Base-by-base conservation (phyloP, 2,113 vertebrate species). In the Murina feae region DNA sequence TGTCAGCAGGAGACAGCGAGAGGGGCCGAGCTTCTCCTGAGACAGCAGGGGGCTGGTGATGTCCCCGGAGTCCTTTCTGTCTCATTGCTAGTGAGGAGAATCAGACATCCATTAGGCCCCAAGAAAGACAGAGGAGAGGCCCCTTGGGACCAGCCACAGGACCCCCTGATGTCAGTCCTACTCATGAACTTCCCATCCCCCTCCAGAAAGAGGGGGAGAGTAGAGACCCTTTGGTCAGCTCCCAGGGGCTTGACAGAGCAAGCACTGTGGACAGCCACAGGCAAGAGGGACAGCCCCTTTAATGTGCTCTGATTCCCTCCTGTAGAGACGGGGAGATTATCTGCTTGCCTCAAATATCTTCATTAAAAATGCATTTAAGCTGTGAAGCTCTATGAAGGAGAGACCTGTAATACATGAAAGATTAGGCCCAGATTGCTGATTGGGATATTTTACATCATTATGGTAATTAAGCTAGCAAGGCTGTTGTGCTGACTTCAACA, bases 371-470 rank as follows among this genome's bases (percentile, higher is more conserved):
- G 98, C 98, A 98, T 98, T 98, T 98, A 97, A 98, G 98, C 98
- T 97, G 97, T 97, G 95, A 96, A 98, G 96, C 97, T 93, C 97
- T 97, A 96, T 0, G 81, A 98, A 98, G 97, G 94, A 98, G 97
- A 98, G 98, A 98, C 98, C 98, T 98, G 98, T 98, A 98, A 98
- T 98, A 98, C 98, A 98, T 98, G 98, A 98, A 98, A 98, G 98
- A 98, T 98, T 98, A 98, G 98, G 98, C 98, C 98, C 98, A 98
- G 98, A 98, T 98, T 98, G 98, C 98, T 98, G 98, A 98, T 98
- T 98, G 98, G 98, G 98, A 98, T 98, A 97, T 98, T 98, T 98
- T 98, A 98, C 97, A 98, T 98, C 98, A 98, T 98, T 98, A 98
- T 98, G 98, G 98, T 98, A 98, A 98, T 98, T 98, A 98, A 98